Percentiles rank a stretch among this genome's conserved stretches.
phyloP scores from a whole-genome alignment of 2,113 vertebrate genomes.

The Onychostruthus taczanowskii region DNA sequence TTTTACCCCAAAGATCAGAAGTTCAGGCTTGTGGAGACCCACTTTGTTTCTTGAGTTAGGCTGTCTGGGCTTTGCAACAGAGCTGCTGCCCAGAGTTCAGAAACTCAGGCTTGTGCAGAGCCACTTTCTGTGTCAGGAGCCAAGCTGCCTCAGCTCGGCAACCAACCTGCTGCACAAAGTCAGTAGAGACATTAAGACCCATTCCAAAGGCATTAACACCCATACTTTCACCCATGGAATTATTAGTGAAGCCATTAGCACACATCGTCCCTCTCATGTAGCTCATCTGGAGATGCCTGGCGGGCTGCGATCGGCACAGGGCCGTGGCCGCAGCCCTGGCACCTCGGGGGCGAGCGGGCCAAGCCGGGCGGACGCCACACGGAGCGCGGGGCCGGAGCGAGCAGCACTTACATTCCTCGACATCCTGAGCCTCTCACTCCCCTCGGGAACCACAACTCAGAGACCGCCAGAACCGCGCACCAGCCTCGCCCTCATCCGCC shows the following conservation, averaged over 20 bases:
- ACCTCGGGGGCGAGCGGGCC: neutral
- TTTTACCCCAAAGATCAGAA: neutral
- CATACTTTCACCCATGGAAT: neutral
- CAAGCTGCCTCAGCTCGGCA: neutral
- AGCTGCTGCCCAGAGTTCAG: neutral
- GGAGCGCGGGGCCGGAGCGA: neutral
- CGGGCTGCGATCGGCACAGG: neutral
- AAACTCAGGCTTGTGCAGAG: neutral
- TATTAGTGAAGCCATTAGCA: neutral
- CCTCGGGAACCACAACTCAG: no score
- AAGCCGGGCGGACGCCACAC: accelerated
- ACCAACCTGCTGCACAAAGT: neutral
- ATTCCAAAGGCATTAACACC: neutral
- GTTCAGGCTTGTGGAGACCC: neutral
- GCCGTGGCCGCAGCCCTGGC: neutral
- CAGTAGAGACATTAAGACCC: neutral
- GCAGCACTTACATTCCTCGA: conserved; percentile 68
- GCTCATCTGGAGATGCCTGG: neutral
- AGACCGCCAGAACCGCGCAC: neutral
- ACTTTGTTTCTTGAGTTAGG: neutral
- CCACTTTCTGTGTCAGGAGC: neutral
- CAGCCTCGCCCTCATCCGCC: neutral
- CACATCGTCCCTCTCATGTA: neutral
- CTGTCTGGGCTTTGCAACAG: neutral
- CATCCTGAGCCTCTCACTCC: conserved; percentile 14